A percentile compares a stretch with the other conserved stretches of the same genome.
Evolutionary conservation across 2,113 vertebrate genomes (phyloP).

Genomic region (Leptosomus discolor): DNA sequence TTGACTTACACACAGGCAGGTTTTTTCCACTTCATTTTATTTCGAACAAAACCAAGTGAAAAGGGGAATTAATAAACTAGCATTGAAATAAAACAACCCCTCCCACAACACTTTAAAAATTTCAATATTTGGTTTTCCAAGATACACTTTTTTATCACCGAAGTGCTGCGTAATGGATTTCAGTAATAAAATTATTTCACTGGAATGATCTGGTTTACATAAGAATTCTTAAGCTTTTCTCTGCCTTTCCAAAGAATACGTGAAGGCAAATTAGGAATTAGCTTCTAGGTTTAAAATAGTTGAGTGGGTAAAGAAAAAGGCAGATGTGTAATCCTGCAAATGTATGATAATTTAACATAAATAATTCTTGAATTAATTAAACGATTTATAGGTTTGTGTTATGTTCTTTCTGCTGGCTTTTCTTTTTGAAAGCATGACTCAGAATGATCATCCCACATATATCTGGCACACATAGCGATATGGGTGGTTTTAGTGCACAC

Average conservation of each 20-base stretch:
- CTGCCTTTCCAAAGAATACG: slow-evolving; percentile 39
- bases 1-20: neutral
- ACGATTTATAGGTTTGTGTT: slow-evolving; percentile 56
- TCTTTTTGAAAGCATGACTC: slow-evolving; percentile 42
- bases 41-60: slow-evolving; percentile 20
- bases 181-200: slow-evolving; percentile 38
- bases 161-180: slow-evolving; percentile 32
- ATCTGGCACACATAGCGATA: slow-evolving; percentile 29
- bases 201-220: slow-evolving; percentile 40
- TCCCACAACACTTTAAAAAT: neutral
- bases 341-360: slow-evolving; percentile 57
- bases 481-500: neutral
- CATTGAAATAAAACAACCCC: neutral
- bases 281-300: slow-evolving; percentile 51
- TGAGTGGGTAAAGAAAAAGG: slow-evolving; percentile 45
- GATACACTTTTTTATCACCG: neutral
- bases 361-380: slow-evolving; percentile 63
- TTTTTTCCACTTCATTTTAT: slow-evolving; percentile 6
- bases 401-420: slow-evolving; percentile 59
- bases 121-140: slow-evolving; percentile 16
- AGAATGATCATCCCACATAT: slow-evolving; percentile 36
- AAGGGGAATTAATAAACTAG: slow-evolving; percentile 10
- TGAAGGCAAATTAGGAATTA: slow-evolving; percentile 49
- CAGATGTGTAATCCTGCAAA: slow-evolving; percentile 60
- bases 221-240: slow-evolving; percentile 50